Percentiles rank a stretch among this genome's conserved stretches.
These are phyloP conservation scores for Sterrhoptilus dennistouni DNA, from an alignment of 2,113 vertebrate species.

Conservation along the genomic window DNA sequence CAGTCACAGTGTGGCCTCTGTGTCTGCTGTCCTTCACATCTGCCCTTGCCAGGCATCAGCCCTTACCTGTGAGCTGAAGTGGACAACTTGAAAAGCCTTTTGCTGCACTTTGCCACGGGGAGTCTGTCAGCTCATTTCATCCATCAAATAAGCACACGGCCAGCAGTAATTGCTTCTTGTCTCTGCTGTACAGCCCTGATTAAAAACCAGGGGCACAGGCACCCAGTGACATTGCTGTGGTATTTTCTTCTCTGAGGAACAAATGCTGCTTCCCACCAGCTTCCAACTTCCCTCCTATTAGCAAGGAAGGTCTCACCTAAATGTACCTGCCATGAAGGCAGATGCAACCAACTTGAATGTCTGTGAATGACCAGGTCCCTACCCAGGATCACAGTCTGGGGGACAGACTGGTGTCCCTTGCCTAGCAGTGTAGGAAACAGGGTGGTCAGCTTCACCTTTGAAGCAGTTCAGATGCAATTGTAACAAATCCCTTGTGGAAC, in stretches of 20 bases:
- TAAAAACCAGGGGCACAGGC: neutral
- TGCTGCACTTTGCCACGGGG: neutral
- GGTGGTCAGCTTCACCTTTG: neutral
- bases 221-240: neutral
- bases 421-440: neutral
- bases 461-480: neutral
- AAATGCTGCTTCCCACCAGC: neutral
- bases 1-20: rapidly evolving
- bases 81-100: neutral
- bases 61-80: neutral
- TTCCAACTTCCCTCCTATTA: neutral
- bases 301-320: neutral
- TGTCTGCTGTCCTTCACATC: neutral
- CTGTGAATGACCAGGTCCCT: neutral
- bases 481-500: neutral
- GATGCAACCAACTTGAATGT: neutral
- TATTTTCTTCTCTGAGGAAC: neutral
- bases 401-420: neutral
- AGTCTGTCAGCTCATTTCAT: neutral
- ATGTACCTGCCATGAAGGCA: neutral
- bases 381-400: neutral
- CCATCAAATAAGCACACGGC: neutral
- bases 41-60: neutral
- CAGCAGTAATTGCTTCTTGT: neutral
- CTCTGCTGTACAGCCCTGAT: neutral